Evolutionary conservation across 2,113 vertebrate species (phyloP).

Genomic region (Cyprinodon brontotheroides): DNA sequence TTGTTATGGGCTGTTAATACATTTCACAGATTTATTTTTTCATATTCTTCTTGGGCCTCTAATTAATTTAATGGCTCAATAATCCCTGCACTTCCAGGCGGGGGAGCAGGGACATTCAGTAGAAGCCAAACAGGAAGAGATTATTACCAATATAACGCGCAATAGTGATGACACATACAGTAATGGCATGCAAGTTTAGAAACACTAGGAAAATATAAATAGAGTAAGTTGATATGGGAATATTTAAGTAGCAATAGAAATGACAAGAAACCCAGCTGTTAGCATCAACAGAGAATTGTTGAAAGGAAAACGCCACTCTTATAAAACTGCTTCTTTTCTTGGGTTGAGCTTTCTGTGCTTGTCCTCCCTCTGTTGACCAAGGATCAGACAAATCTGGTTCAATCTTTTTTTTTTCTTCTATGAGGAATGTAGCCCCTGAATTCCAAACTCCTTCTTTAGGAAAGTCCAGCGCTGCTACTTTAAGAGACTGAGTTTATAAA

Average conservation of each 20-base stretch:
- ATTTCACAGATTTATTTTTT: slow-evolving; percentile 47
- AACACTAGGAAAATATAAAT: slow-evolving; percentile 4
- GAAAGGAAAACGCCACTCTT: background rate
- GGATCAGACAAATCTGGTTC: slow-evolving; percentile 19
- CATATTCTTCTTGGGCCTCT: slow-evolving; percentile 53
- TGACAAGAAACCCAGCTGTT: background rate
- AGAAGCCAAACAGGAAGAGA: slow-evolving; percentile 32
- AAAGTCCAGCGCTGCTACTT: slow-evolving; percentile 43
- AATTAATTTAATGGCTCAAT: slow-evolving; percentile 75
- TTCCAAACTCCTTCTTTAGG: slow-evolving; percentile 70
- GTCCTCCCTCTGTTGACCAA: slow-evolving; percentile 7
- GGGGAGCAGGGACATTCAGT: slow-evolving; percentile 31
- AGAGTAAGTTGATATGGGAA: background rate
- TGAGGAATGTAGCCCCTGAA: slow-evolving; percentile 57
- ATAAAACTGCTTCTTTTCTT: slow-evolving; percentile 4
- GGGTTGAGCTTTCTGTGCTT: background rate
- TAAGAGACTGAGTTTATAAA: slow-evolving; percentile 52
- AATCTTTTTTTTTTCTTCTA: slow-evolving; percentile 2
- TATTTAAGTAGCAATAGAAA: background rate
- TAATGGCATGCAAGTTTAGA: slow-evolving; percentile 4
- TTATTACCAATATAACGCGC: slow-evolving; percentile 36
- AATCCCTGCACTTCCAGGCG: slow-evolving; percentile 49
- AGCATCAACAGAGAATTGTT: background rate
- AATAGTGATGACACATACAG: slow-evolving; percentile 5
- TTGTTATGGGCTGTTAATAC: slow-evolving; percentile 56